Conservation (phyloP, 2,797 vertebrate genomes). For the Gephyroberyx darwinii region DNA sequence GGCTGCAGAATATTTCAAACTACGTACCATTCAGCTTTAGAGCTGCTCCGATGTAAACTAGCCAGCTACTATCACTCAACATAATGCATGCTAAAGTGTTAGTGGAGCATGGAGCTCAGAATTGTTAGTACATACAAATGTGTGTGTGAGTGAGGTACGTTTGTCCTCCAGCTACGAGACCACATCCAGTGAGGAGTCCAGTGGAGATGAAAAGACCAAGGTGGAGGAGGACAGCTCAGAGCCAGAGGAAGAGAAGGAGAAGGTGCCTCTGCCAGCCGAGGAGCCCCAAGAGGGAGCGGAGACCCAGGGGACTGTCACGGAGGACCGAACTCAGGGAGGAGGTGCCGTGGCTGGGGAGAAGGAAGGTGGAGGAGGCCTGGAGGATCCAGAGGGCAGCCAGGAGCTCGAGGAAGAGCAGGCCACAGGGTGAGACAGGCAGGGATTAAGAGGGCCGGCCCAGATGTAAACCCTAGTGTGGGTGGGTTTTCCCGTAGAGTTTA, state of each 20-base stretch:
- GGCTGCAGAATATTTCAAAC: too few species aligned
- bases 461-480: too few species aligned
- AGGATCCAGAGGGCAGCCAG: conserved; percentile 60
- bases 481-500: not conserved
- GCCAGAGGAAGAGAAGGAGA: conserved; percentile 32
- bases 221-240: conserved; percentile 81
- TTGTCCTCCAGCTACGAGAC: conserved; percentile 83
- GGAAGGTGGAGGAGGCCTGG: conserved; percentile 57
- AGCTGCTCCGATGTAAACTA: too few species aligned
- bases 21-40: too few species aligned
- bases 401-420: conserved; percentile 74
- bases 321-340: conserved; percentile 60
- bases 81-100: too few species aligned
- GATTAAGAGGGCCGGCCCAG: not conserved
- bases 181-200: conserved; percentile 90
- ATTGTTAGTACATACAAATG: too few species aligned
- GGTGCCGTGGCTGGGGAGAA: conserved; percentile 54
- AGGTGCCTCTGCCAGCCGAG: not conserved
- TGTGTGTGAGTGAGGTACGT: conserved; percentile 14
- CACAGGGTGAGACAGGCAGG: conserved; percentile 72
- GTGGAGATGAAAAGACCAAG: conserved; percentile 86
- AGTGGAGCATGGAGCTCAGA: not conserved
- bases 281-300: conserved; percentile 19
- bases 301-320: conserved; percentile 53
- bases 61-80: too few species aligned